phyloP scores from a whole-genome alignment of 2,113 vertebrate genomes.

The Cygnus atratus region DNA sequence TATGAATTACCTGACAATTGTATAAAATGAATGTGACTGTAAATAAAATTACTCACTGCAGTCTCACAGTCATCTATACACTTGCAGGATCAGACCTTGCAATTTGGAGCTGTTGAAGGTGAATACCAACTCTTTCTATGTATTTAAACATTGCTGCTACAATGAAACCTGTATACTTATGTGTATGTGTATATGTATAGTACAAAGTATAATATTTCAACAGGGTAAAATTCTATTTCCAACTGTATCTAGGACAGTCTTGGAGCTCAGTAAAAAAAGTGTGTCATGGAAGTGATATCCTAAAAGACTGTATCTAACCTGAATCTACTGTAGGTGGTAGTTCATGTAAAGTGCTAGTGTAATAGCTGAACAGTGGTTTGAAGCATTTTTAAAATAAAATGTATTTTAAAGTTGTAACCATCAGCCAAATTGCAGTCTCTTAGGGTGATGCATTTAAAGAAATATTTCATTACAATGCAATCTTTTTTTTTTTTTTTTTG shows the following conservation, averaged over 20 bases:
- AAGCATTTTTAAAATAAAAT: constrained; percentile 29
- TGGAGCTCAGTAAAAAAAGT: background rate
- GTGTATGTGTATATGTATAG: background rate
- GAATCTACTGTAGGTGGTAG: constrained; percentile 1
- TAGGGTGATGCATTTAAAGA: background rate
- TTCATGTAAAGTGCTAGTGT: constrained; percentile 2
- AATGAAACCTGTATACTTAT: background rate
- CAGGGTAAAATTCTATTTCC: background rate
- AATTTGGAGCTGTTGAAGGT: background rate
- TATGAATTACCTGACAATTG: background rate
- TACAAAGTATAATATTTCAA: background rate
- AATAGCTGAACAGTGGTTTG: constrained; percentile 34
- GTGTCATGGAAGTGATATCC: background rate
- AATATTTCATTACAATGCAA: background rate
- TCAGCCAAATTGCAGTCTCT: constrained; percentile 10
- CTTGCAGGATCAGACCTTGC: background rate
- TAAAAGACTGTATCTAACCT: background rate
- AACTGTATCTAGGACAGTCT: background rate
- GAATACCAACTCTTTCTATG: background rate
- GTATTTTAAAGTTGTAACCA: background rate
- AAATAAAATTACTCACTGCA: background rate
- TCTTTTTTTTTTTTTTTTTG: background rate
- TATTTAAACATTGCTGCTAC: background rate
- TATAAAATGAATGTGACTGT: background rate
- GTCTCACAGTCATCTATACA: background rate